These are phyloP conservation scores for Hydractinia echinata DNA, from an alignment of 30 jellyfish, hydroid and myxozoan genomes.

Conservation along the genomic window DNA sequence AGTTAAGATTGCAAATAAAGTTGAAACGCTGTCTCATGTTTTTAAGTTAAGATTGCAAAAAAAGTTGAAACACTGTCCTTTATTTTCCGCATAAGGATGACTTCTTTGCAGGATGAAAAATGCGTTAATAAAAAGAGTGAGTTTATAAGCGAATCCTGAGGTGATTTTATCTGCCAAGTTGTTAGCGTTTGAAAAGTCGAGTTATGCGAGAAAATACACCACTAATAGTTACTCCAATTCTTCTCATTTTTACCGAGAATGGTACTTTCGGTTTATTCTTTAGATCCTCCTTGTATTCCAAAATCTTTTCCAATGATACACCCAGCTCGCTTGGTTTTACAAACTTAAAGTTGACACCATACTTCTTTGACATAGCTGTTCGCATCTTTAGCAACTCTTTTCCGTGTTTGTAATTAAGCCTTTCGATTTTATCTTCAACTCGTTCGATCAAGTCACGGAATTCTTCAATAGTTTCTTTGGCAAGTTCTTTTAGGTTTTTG, in stretches of 20 bases:
- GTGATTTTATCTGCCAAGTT: no score
- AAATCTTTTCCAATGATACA: slow-evolving; percentile 9
- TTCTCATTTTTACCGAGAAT: background rate
- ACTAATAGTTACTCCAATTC: no score
- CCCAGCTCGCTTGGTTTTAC: slow-evolving; percentile 19
- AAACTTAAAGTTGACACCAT: slow-evolving; percentile 23
- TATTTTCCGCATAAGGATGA: no score
- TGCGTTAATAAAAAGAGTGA: no score
- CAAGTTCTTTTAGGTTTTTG: background rate
- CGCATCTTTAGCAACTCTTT: slow-evolving; percentile 15
- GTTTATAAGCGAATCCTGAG: no score
- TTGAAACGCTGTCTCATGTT: no score
- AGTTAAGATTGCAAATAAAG: no score
- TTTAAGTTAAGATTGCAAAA: no score
- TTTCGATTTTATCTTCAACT: slow-evolving; percentile 3
- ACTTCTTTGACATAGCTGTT: background rate
- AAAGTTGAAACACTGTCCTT: no score
- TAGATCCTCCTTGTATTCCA: slow-evolving; percentile 2
- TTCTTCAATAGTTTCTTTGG: background rate
- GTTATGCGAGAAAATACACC: no score
- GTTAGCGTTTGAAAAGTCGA: no score
- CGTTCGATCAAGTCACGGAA: slow-evolving; percentile 14
- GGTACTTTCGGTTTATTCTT: slow-evolving; percentile 26
- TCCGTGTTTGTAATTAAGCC: background rate
- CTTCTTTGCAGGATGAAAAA: no score